A percentile compares a stretch with the other conserved stretches of the same genome.
phyloP scores from a whole-genome alignment of 2,113 vertebrate species.

The Pontoporia blainvillei region DNA sequence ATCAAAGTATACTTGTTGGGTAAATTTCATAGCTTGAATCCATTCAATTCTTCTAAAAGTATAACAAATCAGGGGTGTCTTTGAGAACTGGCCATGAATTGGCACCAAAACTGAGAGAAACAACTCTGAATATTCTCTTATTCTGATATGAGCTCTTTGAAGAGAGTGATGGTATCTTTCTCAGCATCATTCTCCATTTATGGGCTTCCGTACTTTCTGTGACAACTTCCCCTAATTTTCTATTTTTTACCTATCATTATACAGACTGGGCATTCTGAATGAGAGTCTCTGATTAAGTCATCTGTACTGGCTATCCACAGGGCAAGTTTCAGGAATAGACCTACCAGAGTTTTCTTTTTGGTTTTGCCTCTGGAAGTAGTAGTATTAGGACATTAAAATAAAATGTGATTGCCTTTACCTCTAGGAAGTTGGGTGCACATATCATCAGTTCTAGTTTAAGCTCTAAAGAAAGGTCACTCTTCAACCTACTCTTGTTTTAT shows the following conservation, averaged over 20 bases:
- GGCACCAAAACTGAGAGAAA: background rate
- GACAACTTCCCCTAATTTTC: background rate
- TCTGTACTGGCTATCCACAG: background rate
- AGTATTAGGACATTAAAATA: background rate
- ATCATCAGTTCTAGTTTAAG: background rate
- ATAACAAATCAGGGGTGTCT: slow-evolving; percentile 28
- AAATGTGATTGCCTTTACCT: background rate
- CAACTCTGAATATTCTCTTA: background rate
- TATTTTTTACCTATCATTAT: background rate
- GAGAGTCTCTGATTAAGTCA: background rate
- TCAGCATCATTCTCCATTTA: slow-evolving; percentile 8
- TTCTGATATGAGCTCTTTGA: background rate
- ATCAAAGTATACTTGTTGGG: background rate
- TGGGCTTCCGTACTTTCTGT: background rate
- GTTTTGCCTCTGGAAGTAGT: background rate
- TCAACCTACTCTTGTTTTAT: background rate
- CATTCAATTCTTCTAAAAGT: background rate
- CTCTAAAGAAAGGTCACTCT: background rate
- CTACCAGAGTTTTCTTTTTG: background rate
- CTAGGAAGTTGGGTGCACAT: background rate
- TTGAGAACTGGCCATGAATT: background rate
- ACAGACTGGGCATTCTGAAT: background rate
- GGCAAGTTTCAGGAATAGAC: background rate
- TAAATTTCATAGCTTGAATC: slow-evolving; percentile 22
- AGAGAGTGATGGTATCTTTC: background rate